Base-by-base conservation (phyloP, 2,113 vertebrate species). In the Amblyopsis rosae region DNA sequence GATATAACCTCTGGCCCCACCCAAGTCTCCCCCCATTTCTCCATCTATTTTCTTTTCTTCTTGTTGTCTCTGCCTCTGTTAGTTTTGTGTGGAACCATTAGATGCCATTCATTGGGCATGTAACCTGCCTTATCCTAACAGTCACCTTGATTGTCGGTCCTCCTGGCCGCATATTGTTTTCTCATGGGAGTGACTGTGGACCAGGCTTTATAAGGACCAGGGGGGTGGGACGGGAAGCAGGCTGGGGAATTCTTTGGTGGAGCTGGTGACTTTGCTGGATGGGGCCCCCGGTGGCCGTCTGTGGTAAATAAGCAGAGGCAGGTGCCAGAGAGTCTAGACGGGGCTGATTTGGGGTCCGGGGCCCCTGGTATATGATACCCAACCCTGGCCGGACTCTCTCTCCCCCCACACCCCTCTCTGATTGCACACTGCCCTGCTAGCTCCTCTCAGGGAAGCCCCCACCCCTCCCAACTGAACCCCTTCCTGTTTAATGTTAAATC, bases 271-370 rank as follows among this genome's bases (percentile, higher is more conserved):
- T 70, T 73, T 69, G 67, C 78, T 65, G 73, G 86, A 90, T 85
- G 93, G 56, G 93, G 93, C 94, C 94, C 93, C 84, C 69, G 91
- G 93, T 91, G 95, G 95, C 94, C 92, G 93, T 92, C 95, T 94
- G 90, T 95, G 95, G 94, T 95, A 95, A 96, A 95, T 96, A 96
- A 95, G 95, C 96, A 95, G 93, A 96, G 93, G 92, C 95, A 96
- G 96, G 96, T 98, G 96, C 96, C 96, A 97, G 95, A 95, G 95
- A 97, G 96, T 98, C 96, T 98, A 98, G 96, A 97, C 96, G 89
- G 89, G 79, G 93, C 69, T 95, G 95, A 96, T 97, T 98, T 95
- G 93, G 94, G 94, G 92, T 93, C 84, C 84, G 89, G 94, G 91
- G 91, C 91, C 93, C 93, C 92, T 95, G 96, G 94, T 95, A 98